Conservation (phyloP, 2,113 vertebrate genomes). For the Alces alces region DNA sequence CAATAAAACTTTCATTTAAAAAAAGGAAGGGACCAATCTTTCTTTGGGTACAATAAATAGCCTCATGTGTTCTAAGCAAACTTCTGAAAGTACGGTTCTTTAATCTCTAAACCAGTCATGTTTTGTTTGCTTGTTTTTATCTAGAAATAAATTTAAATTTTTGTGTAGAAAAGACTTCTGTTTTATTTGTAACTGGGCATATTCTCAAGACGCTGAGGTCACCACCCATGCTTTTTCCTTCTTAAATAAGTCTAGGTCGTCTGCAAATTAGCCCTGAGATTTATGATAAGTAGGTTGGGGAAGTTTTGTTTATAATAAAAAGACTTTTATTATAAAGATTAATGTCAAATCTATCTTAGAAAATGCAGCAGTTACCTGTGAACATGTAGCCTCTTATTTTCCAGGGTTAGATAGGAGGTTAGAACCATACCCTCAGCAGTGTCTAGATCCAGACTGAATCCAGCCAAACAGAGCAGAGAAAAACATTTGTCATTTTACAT, state of each 20-base stretch:
- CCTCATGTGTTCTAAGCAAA: neutral
- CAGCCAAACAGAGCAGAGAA: neutral
- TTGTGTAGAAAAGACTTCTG: neutral
- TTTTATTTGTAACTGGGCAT: slow-evolving; percentile 49
- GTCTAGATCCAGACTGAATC: neutral
- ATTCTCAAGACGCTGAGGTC: slow-evolving; percentile 41
- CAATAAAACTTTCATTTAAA: neutral
- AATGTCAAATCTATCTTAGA: neutral
- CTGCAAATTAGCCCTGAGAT: slow-evolving; percentile 32
- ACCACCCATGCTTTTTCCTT: slow-evolving; percentile 31
- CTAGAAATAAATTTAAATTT: slow-evolving; percentile 62
- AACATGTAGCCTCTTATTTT: neutral
- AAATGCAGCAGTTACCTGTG: neutral
- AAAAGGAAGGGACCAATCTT: neutral
- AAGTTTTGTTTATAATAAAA: neutral
- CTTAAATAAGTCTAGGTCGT: neutral
- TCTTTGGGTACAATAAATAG: neutral
- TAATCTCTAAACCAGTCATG: neutral
- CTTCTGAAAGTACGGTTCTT: neutral
- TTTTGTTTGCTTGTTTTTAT: neutral
- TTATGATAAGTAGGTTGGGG: slow-evolving; percentile 16
- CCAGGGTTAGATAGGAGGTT: neutral
- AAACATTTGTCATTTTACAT: slow-evolving; percentile 25
- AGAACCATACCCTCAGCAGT: too few species aligned
- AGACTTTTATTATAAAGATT: neutral